Evolutionary conservation across 2,113 vertebrate species (phyloP).

Genomic region (Salminus brasiliensis): DNA sequence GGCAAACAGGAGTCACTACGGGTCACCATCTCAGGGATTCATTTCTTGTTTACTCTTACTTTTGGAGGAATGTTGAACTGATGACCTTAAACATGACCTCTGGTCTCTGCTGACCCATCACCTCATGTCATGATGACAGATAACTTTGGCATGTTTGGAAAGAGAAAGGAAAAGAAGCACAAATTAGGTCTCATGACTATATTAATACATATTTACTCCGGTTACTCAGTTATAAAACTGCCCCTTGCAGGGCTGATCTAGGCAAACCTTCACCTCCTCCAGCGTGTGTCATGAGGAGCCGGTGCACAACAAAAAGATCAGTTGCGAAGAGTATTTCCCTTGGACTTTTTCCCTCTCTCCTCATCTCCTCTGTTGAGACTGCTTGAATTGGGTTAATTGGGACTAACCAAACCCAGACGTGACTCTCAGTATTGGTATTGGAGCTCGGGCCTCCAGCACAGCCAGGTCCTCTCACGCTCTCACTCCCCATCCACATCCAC

Average conservation of each 20-base stretch:
- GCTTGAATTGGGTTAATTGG: constrained; percentile 50
- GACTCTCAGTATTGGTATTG: constrained; percentile 19
- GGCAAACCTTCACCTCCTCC: background rate
- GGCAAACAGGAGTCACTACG: constrained; percentile 1
- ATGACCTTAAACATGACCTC: constrained; percentile 13
- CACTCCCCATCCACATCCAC: constrained; percentile 6
- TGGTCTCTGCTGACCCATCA: constrained; percentile 23
- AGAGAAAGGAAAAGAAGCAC: constrained; percentile 7
- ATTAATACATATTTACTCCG: background rate
- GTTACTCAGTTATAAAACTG: background rate
- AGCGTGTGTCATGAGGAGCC: constrained; percentile 10
- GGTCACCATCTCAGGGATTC: constrained; percentile 23
- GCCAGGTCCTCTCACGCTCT: constrained; percentile 11
- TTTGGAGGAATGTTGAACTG: constrained; percentile 41
- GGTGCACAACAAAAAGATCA: constrained; percentile 26
- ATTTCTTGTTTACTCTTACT: constrained; percentile 23
- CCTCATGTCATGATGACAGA: constrained; percentile 14
- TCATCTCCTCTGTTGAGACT: constrained; percentile 30
- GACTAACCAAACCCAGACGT: constrained; percentile 48
- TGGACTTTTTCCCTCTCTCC: constrained; percentile 26
- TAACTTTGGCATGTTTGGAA: constrained; percentile 15
- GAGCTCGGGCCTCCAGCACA: constrained; percentile 9
- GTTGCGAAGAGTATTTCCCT: constrained; percentile 29
- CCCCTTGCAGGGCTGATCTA: background rate
- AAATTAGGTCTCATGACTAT: background rate